phyloP scores from a whole-genome alignment of 2,113 vertebrate genomes.

The Scopus umbretta region DNA sequence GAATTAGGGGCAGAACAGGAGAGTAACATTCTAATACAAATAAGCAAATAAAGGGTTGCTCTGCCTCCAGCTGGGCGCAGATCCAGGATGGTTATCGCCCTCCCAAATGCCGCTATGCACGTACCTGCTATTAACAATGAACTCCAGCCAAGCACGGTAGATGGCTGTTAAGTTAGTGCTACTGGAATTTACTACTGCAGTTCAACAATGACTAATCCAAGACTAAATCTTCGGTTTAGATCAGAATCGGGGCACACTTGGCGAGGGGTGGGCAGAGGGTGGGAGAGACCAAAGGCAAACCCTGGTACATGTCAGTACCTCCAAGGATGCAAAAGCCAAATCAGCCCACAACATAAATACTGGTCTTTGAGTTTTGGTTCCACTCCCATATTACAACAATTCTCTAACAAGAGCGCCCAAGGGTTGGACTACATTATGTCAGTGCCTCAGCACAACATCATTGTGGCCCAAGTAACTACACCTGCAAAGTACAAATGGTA shows the following conservation, averaged over 20 bases:
- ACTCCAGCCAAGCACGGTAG: background rate
- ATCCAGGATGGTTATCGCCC: background rate
- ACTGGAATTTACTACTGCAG: background rate
- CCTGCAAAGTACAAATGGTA: background rate
- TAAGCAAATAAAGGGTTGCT: background rate
- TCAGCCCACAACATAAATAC: background rate
- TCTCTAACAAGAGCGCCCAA: background rate
- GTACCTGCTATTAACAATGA: background rate
- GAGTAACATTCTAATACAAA: background rate
- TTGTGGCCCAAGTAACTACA: background rate
- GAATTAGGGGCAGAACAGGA: background rate
- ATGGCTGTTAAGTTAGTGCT: background rate
- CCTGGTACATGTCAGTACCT: background rate
- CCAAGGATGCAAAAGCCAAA: background rate
- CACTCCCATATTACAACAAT: background rate
- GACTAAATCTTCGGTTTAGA: background rate
- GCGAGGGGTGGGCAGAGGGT: background rate
- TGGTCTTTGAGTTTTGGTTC: background rate
- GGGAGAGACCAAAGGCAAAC: too few species aligned
- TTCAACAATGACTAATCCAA: background rate
- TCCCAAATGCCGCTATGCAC: background rate
- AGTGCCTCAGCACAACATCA: background rate
- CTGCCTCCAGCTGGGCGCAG: background rate
- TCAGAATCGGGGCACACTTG: background rate
- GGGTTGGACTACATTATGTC: background rate